Evolutionary conservation across 2,797 vertebrate genomes (phyloP), one percentile per base, ranked within the genome.

Genomic region (Pangasius sanitwongsei): DNA sequence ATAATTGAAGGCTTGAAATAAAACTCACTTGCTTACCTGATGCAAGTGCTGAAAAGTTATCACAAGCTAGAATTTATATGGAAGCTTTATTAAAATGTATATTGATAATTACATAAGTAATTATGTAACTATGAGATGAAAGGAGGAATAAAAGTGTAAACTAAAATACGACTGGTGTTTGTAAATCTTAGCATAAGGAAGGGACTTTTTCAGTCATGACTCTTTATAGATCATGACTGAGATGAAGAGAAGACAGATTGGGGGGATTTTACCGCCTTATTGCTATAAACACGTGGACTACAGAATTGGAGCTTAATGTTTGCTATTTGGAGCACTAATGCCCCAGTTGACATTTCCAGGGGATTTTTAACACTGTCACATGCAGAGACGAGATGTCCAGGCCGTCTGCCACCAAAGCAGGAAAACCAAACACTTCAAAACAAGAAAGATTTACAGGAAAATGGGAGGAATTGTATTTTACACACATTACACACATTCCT

Each of bases 341-440:
- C 15, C 44, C 1, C 11, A 69, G 61, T 11, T 23, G 9, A 67
- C 34, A 9, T 31, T 84, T 67, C 83, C 83, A 67, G 44, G 25
- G 15, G 16, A 50, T 84, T 50, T 53, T 53, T 84, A 31, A 50
- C 7, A 31, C 63, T 85, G 83, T 85, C 48, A 8, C 83, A 70
- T 85, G 63, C 83, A 34, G 83, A 85, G 63, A 53, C 37, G 23
- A 63, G 88, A 91, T 48, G 86, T 87, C 89, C 89, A 88, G 89
- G 86, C 83, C 75, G 85, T 86, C 28, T 87, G 70, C 90, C 89
- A 86, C 87, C 74, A 87, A 69, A 53, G 18, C 67, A 87, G 85
- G 92, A 93, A 92, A 90, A 75, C 75, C 82, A 82, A 90, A 86
- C 87, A 82, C 53, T 86, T 84, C 34, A 88, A 86, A 50, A 80